phyloP scores from a whole-genome alignment of 2,797 vertebrate genomes.

The Syndactyla subalaris region DNA sequence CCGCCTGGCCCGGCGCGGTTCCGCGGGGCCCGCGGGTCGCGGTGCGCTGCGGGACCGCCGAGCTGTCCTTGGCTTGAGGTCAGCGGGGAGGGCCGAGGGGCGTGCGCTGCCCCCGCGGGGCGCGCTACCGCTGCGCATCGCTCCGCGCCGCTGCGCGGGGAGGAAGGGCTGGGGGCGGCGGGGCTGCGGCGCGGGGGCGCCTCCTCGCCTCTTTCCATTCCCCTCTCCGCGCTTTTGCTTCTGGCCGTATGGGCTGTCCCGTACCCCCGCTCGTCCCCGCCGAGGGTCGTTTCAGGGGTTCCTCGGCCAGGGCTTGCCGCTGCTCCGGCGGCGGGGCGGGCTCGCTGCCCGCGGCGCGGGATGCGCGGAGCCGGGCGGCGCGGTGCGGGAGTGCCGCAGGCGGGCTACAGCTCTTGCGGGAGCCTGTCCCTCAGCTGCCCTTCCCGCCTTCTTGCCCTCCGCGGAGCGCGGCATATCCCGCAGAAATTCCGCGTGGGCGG shows the following conservation, averaged over 20 bases:
- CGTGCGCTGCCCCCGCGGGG: background rate
- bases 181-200: background rate
- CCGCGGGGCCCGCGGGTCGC: background rate
- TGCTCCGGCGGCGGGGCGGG: background rate
- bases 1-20: background rate
- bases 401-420: background rate
- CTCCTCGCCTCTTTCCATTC: too few species aligned
- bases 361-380: background rate
- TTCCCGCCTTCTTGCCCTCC: background rate
- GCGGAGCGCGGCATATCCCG: background rate
- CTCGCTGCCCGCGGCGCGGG: background rate
- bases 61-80: conserved; percentile 79
- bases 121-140: background rate
- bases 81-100: conserved; percentile 44
- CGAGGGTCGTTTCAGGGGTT: background rate
- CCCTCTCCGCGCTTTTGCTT: background rate
- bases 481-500: background rate
- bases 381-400: background rate
- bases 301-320: background rate
- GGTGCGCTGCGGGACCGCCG: background rate
- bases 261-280: background rate
- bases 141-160: background rate
- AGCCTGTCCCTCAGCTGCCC: background rate
- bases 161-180: background rate
- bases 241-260: background rate